Evolutionary conservation across 2,888 invertebrate species (phyloP).

Genomic region (Tenodera sinensis): DNA sequence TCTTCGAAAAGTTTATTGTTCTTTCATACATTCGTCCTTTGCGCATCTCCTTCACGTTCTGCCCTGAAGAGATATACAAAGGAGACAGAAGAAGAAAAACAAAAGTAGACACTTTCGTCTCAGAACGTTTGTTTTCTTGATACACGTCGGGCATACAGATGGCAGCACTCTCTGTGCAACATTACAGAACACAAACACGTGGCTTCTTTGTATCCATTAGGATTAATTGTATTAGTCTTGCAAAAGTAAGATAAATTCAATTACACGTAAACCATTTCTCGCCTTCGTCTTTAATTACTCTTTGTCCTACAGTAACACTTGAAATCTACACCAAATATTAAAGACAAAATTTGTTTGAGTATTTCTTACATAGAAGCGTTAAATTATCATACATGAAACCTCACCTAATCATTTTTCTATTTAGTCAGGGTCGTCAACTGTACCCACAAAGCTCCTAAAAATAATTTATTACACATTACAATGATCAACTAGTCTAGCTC

Average conservation of each 20-base stretch:
- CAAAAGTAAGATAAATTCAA: neutral
- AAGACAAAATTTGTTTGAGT: no score
- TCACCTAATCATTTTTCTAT: no score
- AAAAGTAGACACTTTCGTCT: neutral
- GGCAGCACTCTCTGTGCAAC: neutral
- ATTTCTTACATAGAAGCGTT: no score
- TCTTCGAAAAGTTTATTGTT: neutral
- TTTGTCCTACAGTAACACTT: no score
- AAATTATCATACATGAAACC: no score
- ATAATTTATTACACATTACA: no score
- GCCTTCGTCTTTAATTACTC: neutral
- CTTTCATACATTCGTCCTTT: neutral
- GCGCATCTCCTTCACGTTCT: neutral
- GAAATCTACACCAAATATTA: no score
- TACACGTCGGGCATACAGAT: slow-evolving; percentile 14
- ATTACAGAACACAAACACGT: neutral
- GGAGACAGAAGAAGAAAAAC: neutral
- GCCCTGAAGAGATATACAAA: neutral
- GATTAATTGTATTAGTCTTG: neutral
- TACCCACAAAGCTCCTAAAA: no score
- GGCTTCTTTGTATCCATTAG: neutral
- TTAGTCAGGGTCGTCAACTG: no score
- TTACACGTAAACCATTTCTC: neutral
- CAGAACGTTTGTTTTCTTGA: neutral
- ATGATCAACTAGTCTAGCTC: no score